phyloP scores from a whole-genome alignment of 1,140 invertebrate genomes.

The Meloidogyne floridensis region DNA sequence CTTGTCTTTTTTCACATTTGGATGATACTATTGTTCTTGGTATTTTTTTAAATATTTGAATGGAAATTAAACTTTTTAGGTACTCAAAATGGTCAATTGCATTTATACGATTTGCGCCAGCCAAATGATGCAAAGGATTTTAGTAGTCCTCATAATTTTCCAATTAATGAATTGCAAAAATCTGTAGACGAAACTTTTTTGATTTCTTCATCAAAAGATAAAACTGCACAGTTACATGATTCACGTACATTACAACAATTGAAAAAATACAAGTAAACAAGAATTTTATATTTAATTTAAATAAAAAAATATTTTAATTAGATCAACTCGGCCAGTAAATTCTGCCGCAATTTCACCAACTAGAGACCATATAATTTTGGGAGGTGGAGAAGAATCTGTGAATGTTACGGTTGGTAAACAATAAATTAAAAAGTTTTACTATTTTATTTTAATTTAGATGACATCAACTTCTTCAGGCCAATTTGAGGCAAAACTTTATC shows the following conservation, averaged over 20 bases:
- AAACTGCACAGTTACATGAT: conserved; percentile 61
- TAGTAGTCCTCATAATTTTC: conserved; percentile 45
- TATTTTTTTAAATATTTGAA: conserved; percentile 12
- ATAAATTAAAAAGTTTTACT: neutral
- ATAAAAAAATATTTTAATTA: conserved; percentile 19
- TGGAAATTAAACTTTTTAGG: conserved; percentile 36
- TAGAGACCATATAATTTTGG: conserved; percentile 63
- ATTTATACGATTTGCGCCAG: conserved; percentile 58
- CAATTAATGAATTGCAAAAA: conserved; percentile 60
- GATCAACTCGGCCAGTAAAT: conserved; percentile 64
- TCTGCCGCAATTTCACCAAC: conserved; percentile 64
- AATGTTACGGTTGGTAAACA: conserved; percentile 77
- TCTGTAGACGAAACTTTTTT: conserved; percentile 59
- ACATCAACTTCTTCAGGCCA: conserved; percentile 91
- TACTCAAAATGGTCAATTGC: conserved; percentile 48
- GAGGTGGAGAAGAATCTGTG: conserved; percentile 65
- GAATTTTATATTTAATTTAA: neutral
- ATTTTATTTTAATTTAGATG: conserved; percentile 69
- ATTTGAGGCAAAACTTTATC: conserved; percentile 97
- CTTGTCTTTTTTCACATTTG: conserved; percentile 55
- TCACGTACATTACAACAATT: conserved; percentile 52
- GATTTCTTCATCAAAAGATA: conserved; percentile 61
- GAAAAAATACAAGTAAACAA: conserved; percentile 61
- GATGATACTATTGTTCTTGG: conserved; percentile 58
- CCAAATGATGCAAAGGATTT: conserved; percentile 50